phyloP scores from a whole-genome alignment of 2,113 vertebrate species.

The Lipophrys pholis region DNA sequence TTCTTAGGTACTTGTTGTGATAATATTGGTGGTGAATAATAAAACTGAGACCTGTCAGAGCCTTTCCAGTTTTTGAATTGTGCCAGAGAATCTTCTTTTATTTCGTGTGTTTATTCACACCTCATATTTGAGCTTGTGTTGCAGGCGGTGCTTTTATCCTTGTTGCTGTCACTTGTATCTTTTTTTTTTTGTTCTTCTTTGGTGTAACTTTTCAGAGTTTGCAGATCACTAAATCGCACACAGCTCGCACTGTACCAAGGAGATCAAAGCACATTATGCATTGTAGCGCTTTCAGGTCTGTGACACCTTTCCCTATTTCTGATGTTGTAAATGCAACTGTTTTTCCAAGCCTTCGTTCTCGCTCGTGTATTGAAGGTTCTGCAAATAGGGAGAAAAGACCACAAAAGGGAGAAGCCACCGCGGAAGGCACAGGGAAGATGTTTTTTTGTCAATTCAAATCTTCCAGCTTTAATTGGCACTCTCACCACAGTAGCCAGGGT shows the following conservation, averaged over 20 bases:
- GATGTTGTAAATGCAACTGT: conserved; percentile 45
- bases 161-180: conserved; percentile 61
- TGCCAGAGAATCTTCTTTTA: conserved; percentile 32
- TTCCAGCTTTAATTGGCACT: conserved; percentile 70
- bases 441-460: conserved; percentile 60
- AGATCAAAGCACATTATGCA: conserved; percentile 68
- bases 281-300: conserved; percentile 45
- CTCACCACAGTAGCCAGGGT: conserved; percentile 34
- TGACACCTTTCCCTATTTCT: conserved; percentile 49
- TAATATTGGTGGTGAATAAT: conserved; percentile 46
- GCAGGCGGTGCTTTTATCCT: conserved; percentile 68
- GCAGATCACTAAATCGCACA: conserved; percentile 57
- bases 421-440: conserved; percentile 7
- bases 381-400: conserved; percentile 32
- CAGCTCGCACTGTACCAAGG: conserved; percentile 20
- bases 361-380: conserved; percentile 30
- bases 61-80: conserved; percentile 49
- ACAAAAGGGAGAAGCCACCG: conserved; percentile 5
- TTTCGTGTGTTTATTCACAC: conserved; percentile 59
- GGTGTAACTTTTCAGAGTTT: conserved; percentile 61
- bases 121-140: conserved; percentile 64
- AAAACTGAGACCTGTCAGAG: conserved; percentile 51
- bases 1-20: conserved; percentile 53
- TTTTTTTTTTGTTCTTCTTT: conserved; percentile 49
- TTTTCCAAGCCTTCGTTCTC: conserved; percentile 15